A percentile compares a stretch with the other conserved stretches of the same genome.
Conservation (phyloP, 2,797 vertebrate genomes). For the Aviceda cuculoides region DNA sequence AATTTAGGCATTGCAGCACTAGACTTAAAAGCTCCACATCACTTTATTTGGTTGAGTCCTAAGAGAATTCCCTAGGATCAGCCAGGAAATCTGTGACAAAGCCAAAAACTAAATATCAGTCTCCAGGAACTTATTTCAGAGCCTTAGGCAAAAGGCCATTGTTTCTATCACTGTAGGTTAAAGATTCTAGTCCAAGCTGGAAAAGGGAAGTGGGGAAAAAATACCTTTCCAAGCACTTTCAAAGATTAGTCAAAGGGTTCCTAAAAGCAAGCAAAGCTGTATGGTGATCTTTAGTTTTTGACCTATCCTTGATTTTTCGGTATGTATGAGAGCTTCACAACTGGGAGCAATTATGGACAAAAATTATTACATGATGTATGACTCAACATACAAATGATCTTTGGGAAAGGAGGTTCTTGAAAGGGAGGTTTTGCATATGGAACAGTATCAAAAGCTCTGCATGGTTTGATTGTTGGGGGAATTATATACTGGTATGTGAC, state of each 20-base stretch:
- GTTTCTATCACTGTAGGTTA: background rate
- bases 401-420: conserved; percentile 29
- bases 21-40: background rate
- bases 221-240: background rate
- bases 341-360: conserved; percentile 45
- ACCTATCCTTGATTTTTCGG: background rate
- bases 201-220: background rate
- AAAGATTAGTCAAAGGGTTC: background rate
- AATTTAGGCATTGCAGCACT: background rate
- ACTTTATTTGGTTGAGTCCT: background rate
- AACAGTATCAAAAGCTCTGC: background rate
- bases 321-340: conserved; percentile 11
- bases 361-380: conserved; percentile 34
- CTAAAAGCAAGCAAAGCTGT: background rate
- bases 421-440: background rate
- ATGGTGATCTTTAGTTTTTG: background rate
- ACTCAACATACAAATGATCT: conserved; percentile 42
- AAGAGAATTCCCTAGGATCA: background rate
- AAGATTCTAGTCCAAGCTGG: background rate
- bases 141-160: background rate
- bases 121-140: background rate
- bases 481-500: conserved; percentile 8
- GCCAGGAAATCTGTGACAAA: conserved; percentile 3
- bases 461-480: conserved; percentile 12
- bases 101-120: background rate